phyloP scores from a whole-genome alignment of 2,113 vertebrate species.

The Platycercus adscitus region DNA sequence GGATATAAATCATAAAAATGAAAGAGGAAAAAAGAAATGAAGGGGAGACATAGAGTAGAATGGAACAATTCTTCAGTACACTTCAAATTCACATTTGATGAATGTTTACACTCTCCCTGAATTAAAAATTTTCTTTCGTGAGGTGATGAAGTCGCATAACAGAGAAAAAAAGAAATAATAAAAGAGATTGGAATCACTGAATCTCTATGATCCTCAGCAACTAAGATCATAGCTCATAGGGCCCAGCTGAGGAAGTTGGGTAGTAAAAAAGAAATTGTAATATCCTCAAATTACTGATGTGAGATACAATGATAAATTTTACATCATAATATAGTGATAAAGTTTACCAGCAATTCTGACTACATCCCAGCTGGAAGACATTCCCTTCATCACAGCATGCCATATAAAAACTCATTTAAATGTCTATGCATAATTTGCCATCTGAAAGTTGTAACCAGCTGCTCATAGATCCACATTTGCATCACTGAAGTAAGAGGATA shows the following conservation, averaged over 20 bases:
- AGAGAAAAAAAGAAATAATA: background rate
- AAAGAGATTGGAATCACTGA: background rate
- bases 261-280: background rate
- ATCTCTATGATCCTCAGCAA: background rate
- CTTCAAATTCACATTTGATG: background rate
- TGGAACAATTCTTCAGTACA: background rate
- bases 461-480: background rate
- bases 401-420: constrained; percentile 58
- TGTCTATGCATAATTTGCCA: constrained; percentile 60
- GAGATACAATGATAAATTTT: constrained; percentile 38
- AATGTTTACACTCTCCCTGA: background rate
- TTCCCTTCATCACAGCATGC: constrained; percentile 39
- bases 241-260: background rate
- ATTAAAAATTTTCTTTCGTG: background rate
- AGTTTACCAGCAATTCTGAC: constrained; percentile 43
- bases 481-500: background rate
- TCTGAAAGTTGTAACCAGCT: constrained; percentile 63
- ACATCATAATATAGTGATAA: constrained; percentile 17
- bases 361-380: constrained; percentile 47
- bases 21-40: background rate
- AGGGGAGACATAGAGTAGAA: background rate
- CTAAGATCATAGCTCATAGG: background rate
- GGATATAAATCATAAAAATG: background rate
- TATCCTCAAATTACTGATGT: constrained; percentile 8
- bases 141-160: background rate